Evolutionary conservation across 2,797 vertebrate genomes (phyloP).

Genomic region (Leptoclinus maculatus): DNA sequence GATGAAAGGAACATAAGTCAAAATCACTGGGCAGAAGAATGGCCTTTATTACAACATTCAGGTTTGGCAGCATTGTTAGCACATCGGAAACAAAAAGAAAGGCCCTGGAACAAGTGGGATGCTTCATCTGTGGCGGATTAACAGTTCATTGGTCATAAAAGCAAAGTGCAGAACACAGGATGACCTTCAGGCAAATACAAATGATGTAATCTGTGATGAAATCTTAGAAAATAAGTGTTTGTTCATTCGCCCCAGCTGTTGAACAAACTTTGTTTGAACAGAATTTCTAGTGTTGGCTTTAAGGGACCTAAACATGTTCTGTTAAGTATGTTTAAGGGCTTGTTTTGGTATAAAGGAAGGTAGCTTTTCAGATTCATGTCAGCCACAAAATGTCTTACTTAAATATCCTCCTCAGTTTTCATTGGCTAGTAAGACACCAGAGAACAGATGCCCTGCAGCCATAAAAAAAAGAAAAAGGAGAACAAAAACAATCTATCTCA

Average conservation of each 20-base stretch:
- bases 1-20: slow-evolving; percentile 18
- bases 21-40: slow-evolving; percentile 14
- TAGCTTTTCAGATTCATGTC: slow-evolving; percentile 24
- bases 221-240: slow-evolving; percentile 67
- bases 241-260: slow-evolving; percentile 66
- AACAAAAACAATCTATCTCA: slow-evolving; percentile 64
- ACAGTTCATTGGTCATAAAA: slow-evolving; percentile 69
- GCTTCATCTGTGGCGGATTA: slow-evolving; percentile 74
- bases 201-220: slow-evolving; percentile 66
- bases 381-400: slow-evolving; percentile 43
- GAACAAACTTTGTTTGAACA: slow-evolving; percentile 30
- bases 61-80: slow-evolving; percentile 37
- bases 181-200: slow-evolving; percentile 60
- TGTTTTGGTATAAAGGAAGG: slow-evolving; percentile 19
- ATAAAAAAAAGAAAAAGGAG: slow-evolving; percentile 23
- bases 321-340: background rate
- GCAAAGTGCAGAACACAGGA: slow-evolving; percentile 58
- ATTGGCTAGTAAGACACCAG: slow-evolving; percentile 44
- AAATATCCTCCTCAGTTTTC: slow-evolving; percentile 42
- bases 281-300: slow-evolving; percentile 26
- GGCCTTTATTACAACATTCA: slow-evolving; percentile 23
- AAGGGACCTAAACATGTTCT: slow-evolving; percentile 30
- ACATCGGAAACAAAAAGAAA: slow-evolving; percentile 30
- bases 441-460: slow-evolving; percentile 49
- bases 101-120: slow-evolving; percentile 36